A percentile compares a stretch with the other conserved stretches of the same genome.
These are phyloP conservation scores for Euzetes globulus DNA, from an alignment of 2,888 invertebrate genomes.

Conservation along the genomic window DNA sequence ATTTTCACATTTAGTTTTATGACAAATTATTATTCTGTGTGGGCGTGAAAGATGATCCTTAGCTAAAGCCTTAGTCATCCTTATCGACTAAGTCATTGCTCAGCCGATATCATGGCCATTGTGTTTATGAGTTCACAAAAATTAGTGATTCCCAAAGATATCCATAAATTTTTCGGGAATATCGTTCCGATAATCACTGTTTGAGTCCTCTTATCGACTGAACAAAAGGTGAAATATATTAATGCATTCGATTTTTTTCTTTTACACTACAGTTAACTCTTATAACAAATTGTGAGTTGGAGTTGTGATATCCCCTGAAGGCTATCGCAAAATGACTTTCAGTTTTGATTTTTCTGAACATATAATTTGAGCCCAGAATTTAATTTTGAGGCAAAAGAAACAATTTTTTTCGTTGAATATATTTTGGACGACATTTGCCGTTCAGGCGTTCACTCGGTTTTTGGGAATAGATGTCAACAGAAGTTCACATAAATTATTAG, in stretches of 20 bases:
- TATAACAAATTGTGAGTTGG: not conserved
- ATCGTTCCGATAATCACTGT: not conserved
- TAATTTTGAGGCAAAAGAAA: not conserved
- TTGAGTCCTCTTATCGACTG: not conserved
- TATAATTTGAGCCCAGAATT: not conserved
- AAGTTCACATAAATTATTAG: not conserved
- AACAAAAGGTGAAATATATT: slow-evolving; percentile 6
- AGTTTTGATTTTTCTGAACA: not conserved
- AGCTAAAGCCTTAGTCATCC: not conserved
- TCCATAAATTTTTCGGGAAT: not conserved
- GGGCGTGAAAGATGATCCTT: slow-evolving; percentile 25
- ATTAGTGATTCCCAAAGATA: not conserved
- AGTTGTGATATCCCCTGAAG: slow-evolving; percentile 4
- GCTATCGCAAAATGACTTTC: not conserved
- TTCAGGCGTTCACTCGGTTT: not conserved
- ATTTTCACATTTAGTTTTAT: not conserved
- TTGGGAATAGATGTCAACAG: not conserved
- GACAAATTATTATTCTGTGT: slow-evolving; percentile 1
- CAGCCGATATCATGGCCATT: not conserved
- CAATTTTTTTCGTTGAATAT: not conserved
- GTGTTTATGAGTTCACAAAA: not conserved
- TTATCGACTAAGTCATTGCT: not conserved
- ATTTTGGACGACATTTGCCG: too few species aligned
- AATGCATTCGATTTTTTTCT: not conserved
- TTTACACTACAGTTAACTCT: not conserved